phyloP scores from a whole-genome alignment of 2,113 vertebrate species.

The Pygathrix nemaeus region DNA sequence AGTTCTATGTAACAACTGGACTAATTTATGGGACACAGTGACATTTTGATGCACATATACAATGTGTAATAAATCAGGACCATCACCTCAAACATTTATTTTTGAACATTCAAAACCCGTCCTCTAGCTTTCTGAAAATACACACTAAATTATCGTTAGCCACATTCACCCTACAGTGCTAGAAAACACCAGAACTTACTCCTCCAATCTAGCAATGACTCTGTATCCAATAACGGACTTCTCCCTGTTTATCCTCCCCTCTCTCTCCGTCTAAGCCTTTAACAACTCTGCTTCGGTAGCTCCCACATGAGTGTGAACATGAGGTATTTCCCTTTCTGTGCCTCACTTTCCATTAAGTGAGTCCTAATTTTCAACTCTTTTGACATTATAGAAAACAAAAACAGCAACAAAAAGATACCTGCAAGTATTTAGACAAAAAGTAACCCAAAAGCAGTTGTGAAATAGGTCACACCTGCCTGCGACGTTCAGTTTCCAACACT shows the following conservation, averaged over 20 bases:
- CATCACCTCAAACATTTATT: background rate
- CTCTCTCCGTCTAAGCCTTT: background rate
- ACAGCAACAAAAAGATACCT: background rate
- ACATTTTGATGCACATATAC: background rate
- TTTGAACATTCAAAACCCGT: background rate
- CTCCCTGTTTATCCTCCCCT: background rate
- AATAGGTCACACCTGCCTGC: background rate
- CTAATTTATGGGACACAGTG: background rate
- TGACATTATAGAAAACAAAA: background rate
- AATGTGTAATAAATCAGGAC: background rate
- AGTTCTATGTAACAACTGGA: background rate
- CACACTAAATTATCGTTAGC: background rate
- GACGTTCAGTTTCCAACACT: fast-evolving
- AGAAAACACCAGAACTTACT: background rate
- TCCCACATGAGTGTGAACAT: background rate
- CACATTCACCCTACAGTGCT: background rate
- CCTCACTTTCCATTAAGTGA: background rate
- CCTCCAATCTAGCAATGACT: background rate
- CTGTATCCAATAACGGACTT: background rate
- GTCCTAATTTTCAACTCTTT: background rate
- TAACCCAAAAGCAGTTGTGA: background rate
- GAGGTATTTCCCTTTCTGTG: background rate
- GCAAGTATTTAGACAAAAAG: background rate
- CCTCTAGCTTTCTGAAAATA: background rate
- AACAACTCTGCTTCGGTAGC: background rate